phyloP scores from a whole-genome alignment of 92 coral and sea anemone species.

The Plumapathes pennacea region DNA sequence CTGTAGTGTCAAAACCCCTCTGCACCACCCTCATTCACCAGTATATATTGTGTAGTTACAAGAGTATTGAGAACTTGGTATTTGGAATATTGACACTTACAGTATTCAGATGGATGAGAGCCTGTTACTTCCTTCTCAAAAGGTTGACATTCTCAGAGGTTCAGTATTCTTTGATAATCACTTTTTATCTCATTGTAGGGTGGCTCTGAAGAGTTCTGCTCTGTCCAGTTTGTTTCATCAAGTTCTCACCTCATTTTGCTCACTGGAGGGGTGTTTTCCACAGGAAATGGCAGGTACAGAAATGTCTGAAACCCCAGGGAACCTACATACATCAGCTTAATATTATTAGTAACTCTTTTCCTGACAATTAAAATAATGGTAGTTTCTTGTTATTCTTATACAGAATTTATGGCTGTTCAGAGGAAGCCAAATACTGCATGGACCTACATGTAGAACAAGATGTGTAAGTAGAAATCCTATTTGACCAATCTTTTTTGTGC shows the following conservation, averaged over 20 bases:
- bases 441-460: conserved; percentile 27
- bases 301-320: neutral
- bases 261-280: conserved; percentile 63
- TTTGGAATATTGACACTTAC: neutral
- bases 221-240: conserved; percentile 33
- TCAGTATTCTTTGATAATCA: neutral
- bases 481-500: neutral
- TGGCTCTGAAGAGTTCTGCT: conserved; percentile 50
- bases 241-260: conserved; percentile 53
- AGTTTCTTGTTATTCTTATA: neutral
- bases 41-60: neutral
- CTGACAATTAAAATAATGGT: neutral
- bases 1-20: no score
- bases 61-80: neutral
- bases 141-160: neutral
- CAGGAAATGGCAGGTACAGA: conserved; percentile 60
- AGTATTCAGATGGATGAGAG: neutral
- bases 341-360: neutral
- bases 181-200: conserved; percentile 12
- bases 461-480: conserved; percentile 31
- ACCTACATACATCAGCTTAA: neutral
- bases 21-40: neutral
- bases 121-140: neutral
- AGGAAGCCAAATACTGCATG: conserved; percentile 46
- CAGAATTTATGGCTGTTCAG: conserved; percentile 64